Evolutionary conservation across 1,140 invertebrate genomes (phyloP).

Genomic region (Scaptomyza hsui): DNA sequence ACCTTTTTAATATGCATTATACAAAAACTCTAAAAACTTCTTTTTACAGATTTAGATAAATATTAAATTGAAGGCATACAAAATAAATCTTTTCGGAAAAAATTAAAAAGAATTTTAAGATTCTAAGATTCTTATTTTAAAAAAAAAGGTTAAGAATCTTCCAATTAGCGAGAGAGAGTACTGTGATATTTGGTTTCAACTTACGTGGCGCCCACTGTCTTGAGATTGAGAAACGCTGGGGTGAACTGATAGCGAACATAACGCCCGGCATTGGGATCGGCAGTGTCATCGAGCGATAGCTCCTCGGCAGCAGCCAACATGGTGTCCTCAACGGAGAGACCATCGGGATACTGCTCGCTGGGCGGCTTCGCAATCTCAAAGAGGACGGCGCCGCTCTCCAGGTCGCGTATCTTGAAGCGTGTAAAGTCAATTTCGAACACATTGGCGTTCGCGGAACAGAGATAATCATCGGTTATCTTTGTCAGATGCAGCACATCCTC

Average conservation of each 20-base stretch:
- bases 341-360: slow-evolving; percentile 86
- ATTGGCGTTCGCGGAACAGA: slow-evolving; percentile 97
- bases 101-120: too few species aligned
- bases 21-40: too few species aligned
- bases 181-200: background rate
- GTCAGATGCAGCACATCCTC: slow-evolving; percentile 87
- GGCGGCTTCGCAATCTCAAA: slow-evolving; percentile 99
- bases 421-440: slow-evolving; percentile 99
- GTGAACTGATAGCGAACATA: slow-evolving; percentile 99
- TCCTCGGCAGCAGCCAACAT: slow-evolving; percentile 87
- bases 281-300: slow-evolving; percentile 81
- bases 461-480: slow-evolving; percentile 89
- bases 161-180: background rate
- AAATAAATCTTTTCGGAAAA: too few species aligned
- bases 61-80: too few species aligned
- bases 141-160: too few species aligned
- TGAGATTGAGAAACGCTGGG: slow-evolving; percentile 96
- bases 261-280: slow-evolving; percentile 95
- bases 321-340: slow-evolving; percentile 86
- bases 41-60: too few species aligned
- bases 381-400: slow-evolving; percentile 95
- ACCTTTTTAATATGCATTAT: too few species aligned
- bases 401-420: slow-evolving; percentile 97
- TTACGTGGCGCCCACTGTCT: slow-evolving; percentile 97
- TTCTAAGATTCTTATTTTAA: too few species aligned